phyloP scores from a whole-genome alignment of 1,140 invertebrate genomes.

The Diploscapter pachys region DNA sequence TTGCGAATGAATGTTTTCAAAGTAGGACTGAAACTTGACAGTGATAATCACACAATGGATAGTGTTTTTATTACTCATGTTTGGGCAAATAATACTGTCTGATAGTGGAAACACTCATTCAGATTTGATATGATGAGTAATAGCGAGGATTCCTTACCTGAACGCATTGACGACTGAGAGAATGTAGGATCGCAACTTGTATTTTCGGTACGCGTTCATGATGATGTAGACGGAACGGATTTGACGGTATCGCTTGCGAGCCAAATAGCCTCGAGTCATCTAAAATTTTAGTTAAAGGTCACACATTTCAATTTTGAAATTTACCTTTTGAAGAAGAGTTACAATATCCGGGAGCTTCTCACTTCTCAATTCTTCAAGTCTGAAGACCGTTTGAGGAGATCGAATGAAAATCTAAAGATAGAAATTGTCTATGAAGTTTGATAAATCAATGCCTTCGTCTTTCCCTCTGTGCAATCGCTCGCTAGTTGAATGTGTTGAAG shows the following conservation, averaged over 20 bases:
- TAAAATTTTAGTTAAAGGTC: conserved; percentile 39
- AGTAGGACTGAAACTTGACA: not conserved
- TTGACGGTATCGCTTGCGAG: conserved; percentile 74
- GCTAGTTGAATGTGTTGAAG: conserved; percentile 75
- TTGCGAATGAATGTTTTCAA: conserved; percentile 9
- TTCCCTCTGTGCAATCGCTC: conserved; percentile 84
- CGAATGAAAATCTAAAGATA: conserved; percentile 73
- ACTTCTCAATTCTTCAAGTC: conserved; percentile 72
- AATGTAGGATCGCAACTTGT: conserved; percentile 79
- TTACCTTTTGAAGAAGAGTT: conserved; percentile 82
- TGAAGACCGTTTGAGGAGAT: conserved; percentile 81
- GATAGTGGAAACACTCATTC: not conserved
- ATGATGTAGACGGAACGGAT: conserved; percentile 80
- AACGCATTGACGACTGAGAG: conserved; percentile 69
- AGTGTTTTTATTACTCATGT: not conserved
- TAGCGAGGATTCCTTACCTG: conserved; percentile 56
- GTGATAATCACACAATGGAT: not conserved
- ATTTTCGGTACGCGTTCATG: conserved; percentile 76
- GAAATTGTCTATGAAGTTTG: not conserved
- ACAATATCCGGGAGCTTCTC: conserved; percentile 80
- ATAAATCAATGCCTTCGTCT: conserved; percentile 70
- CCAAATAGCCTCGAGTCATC: conserved; percentile 78
- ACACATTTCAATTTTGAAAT: not conserved
- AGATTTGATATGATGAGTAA: not conserved
- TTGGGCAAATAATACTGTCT: not conserved